Base-by-base conservation (phyloP, 1,140 invertebrate genomes). In the Xylocopa sonorina region DNA sequence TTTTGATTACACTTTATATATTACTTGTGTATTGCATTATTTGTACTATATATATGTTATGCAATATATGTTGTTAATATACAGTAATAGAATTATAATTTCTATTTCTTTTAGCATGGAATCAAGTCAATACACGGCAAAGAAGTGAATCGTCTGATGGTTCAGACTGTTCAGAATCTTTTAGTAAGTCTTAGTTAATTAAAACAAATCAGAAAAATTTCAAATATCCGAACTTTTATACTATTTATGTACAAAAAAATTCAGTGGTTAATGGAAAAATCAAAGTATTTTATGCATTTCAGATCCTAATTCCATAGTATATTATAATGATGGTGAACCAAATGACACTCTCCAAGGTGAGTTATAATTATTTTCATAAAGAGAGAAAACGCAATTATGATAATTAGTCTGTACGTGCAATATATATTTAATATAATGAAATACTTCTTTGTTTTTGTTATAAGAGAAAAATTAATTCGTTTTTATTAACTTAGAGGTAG, bases 271-370 rank as follows among this genome's bases (percentile, higher is more conserved):
- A n/a, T n/a, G n/a, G n/a, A n/a, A n/a, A 0, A 62, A 58, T 72
- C 68, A 64, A 50, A 67, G 64, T 46, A 2, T 76, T 75, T 76
- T 76, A 18, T 72, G 21, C 67, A 32, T 85, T 85, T 76, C 71
- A 91, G 89, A 84, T 86, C 73, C 90, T 62, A 88, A 93, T 89
- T 82, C 94, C 82, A 86, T 93, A 89, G 87, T 96, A 14, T 96
- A 95, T 88, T 96, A 96, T 88, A 95, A 96, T 90, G 95, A 96
- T 81, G 95, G 95, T 81, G 95, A 95, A 78, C 95, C 95, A 2
- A 96, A 95, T 85, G 93, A 94, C 58, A 92, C 93, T 29, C 93
- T 96, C 48, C 94, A 94, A 88, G 93, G 93, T 94, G 88, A 89
- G 18, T 48, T 63, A 72, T 24, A 21, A 5, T 69, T 14, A 27